Base-by-base conservation (phyloP, 2,113 vertebrate species). In the Seriola dumerili region DNA sequence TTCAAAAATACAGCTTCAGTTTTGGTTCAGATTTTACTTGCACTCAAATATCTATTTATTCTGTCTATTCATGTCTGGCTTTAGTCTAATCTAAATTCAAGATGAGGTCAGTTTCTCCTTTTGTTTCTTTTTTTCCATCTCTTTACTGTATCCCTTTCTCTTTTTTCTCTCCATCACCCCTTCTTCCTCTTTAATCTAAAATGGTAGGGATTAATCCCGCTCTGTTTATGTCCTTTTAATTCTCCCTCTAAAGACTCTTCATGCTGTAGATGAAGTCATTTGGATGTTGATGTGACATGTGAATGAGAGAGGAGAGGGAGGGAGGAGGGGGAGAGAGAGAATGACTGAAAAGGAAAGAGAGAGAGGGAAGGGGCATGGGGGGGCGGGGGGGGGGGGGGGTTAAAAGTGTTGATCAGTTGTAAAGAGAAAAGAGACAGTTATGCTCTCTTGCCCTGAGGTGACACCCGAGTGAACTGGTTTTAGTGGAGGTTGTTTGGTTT, bases 101-200 rank as follows among this genome's bases (percentile, higher is more conserved):
- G 29, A 29, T 29, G 29, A 29, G 29, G 2, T 29, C 29, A 62
- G 42, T 59, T 1, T 34, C 29, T 46, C 13, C 17, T 61, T 55
- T 21, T 1, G 0, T 25, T 65, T 74, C 36, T 17, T 62, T 17
- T 71, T 48, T 48, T 55, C 4, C 17, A 32, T 70, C 40, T 44
- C 23, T 58, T 32, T 12, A 5, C 40, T 76, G 3, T 76, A 16
- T 59, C 44, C 34, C 54, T 68, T 58, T 48, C 42, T 36, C 19
- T 42, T 74, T 7, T 70, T 25, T 34, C 62, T 36, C 76, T 80
- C 67, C 63, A 74, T 79, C 72, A 76, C 12, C 55, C 69, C 29
- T 50, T 90, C 48, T 85, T 69, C 34, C 25, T 54, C 75, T 92
- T 89, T 93, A 95, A 95, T 95, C 93, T 89, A 58, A 93, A 85